Conservation (phyloP, 2,113 vertebrate genomes). For the Oryzias javanicus region DNA sequence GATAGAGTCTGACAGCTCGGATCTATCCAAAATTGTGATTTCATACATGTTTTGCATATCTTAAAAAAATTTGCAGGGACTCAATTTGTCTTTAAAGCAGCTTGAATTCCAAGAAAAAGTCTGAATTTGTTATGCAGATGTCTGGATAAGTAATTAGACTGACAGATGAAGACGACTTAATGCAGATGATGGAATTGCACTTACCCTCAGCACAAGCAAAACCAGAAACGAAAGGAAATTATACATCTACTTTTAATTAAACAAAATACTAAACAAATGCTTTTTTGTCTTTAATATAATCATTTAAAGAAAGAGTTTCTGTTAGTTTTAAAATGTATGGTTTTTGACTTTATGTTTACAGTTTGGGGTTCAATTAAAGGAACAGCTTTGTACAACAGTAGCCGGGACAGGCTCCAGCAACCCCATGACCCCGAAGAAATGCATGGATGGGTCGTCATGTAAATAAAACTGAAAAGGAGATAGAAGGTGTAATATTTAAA, state of each 20-base stretch:
- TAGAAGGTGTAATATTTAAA: slow-evolving; percentile 34
- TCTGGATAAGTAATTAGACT: neutral
- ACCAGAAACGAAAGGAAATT: neutral
- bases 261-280: too few species aligned
- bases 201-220: neutral
- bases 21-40: too few species aligned
- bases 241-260: too few species aligned
- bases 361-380: too few species aligned
- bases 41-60: neutral
- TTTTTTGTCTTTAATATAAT: too few species aligned
- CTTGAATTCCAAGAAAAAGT: neutral
- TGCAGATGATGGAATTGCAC: slow-evolving; percentile 6
- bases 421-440: too few species aligned
- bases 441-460: neutral
- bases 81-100: neutral
- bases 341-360: too few species aligned
- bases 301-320: too few species aligned
- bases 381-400: too few species aligned
- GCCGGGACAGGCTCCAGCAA: too few species aligned
- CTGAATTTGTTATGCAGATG: neutral
- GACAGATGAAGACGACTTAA: neutral
- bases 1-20: too few species aligned
- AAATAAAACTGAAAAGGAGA: neutral
- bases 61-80: slow-evolving; percentile 11
- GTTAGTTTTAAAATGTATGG: too few species aligned